A percentile compares a stretch with the other conserved stretches of the same genome.
These are phyloP conservation scores for Thumatha senex DNA, from an alignment of 2,888 invertebrate genomes.

Conservation along the genomic window DNA sequence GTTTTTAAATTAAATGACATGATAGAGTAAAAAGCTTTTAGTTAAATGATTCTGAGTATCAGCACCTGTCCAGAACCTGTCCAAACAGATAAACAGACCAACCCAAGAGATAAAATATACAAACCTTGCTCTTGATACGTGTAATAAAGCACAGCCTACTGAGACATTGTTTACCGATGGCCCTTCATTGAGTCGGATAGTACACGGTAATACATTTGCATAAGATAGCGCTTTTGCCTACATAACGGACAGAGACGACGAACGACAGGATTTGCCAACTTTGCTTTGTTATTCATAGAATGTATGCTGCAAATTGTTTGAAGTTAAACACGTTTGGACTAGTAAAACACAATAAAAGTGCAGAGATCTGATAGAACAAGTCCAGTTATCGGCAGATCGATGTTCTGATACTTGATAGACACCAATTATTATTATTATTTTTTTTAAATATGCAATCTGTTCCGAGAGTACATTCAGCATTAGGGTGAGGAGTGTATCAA, in stretches of 20 bases:
- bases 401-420: slow-evolving; percentile 52
- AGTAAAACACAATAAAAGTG: not conserved
- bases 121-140: slow-evolving; percentile 38
- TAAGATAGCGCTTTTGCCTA: slow-evolving; percentile 23
- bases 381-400: slow-evolving; percentile 47
- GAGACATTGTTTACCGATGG: slow-evolving; percentile 37
- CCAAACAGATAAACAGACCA: slow-evolving; percentile 30
- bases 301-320: not conserved
- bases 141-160: slow-evolving; percentile 38
- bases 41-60: too few species aligned
- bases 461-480: too few species aligned
- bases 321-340: not conserved
- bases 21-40: too few species aligned
- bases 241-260: slow-evolving; percentile 23
- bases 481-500: too few species aligned
- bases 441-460: too few species aligned
- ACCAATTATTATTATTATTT: too few species aligned
- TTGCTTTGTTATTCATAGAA: slow-evolving; percentile 18
- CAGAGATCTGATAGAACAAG: slow-evolving; percentile 13
- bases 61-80: slow-evolving; percentile 17
- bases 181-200: slow-evolving; percentile 18
- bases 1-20: too few species aligned
- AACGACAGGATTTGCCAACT: slow-evolving; percentile 20
- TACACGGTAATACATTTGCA: slow-evolving; percentile 28
- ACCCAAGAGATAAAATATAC: slow-evolving; percentile 41